Evolutionary conservation across 2,113 vertebrate species (phyloP).

Genomic region (Excalfactoria chinensis): DNA sequence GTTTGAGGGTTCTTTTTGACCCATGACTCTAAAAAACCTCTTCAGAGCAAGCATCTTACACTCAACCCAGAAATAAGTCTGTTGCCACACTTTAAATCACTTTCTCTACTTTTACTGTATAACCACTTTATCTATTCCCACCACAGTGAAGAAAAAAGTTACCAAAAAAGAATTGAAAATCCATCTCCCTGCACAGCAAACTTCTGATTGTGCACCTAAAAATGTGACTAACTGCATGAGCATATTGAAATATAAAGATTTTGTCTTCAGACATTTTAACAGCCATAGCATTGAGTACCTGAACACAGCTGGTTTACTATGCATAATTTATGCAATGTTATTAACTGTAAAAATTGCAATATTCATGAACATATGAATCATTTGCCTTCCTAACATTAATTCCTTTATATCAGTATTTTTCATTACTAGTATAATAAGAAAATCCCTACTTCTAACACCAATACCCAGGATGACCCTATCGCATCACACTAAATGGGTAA

Average conservation of each 20-base stretch:
- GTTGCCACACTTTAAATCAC: not conserved
- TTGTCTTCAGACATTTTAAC: not conserved
- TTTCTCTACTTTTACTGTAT: not conserved
- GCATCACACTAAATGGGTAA: not conserved
- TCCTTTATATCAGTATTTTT: not conserved
- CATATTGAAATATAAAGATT: not conserved
- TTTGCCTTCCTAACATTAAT: not conserved
- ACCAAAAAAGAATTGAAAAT: not conserved
- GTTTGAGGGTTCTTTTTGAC: not conserved
- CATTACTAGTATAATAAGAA: not conserved
- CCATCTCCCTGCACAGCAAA: not conserved
- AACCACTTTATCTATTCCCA: not conserved
- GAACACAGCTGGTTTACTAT: not conserved
- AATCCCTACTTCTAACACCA: not conserved
- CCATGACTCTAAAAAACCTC: not conserved
- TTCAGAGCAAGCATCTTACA: not conserved
- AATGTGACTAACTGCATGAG: accelerated
- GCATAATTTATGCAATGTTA: not conserved
- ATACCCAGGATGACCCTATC: not conserved
- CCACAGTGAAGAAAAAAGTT: not conserved
- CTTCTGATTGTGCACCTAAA: not conserved
- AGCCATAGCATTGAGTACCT: not conserved
- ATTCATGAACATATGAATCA: not conserved
- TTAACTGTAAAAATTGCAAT: not conserved
- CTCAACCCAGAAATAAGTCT: not conserved